phyloP scores from a whole-genome alignment of 2,797 vertebrate species.

The Phrynocephalus forsythii region DNA sequence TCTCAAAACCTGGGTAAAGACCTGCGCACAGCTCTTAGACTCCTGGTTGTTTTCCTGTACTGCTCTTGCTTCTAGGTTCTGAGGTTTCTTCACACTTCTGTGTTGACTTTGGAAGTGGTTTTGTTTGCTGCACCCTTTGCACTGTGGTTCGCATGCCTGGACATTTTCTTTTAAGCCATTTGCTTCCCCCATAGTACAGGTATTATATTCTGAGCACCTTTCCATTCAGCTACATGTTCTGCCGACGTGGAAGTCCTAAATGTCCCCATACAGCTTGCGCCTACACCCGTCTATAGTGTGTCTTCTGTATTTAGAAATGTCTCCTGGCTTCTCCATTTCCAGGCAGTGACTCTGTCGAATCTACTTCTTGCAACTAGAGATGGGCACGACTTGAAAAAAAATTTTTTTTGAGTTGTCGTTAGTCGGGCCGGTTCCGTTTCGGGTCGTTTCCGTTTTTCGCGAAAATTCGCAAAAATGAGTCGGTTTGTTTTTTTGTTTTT shows the following conservation, averaged over 20 bases:
- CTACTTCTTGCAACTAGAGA: neutral
- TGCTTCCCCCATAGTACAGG: neutral
- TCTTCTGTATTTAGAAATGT: neutral
- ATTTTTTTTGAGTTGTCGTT: too few species aligned
- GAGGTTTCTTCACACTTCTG: neutral
- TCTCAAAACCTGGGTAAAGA: neutral
- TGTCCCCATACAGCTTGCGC: neutral
- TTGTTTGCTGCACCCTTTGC: neutral
- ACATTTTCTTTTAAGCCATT: neutral
- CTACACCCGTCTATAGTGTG: neutral
- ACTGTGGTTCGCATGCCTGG: neutral
- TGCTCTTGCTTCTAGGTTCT: neutral
- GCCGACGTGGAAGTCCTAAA: neutral
- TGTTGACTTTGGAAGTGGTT: slow-evolving; percentile 2
- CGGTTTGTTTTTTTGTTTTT: too few species aligned
- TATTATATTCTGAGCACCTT: neutral
- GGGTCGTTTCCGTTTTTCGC: too few species aligned
- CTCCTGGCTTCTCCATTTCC: neutral
- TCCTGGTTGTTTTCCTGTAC: neutral
- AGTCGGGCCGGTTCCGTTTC: too few species aligned
- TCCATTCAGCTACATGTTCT: neutral
- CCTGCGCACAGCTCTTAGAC: neutral
- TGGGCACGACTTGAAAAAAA: too few species aligned
- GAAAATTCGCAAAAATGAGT: too few species aligned
- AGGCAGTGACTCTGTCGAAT: neutral